A percentile compares a stretch with the other conserved stretches of the same genome.
Conservation (phyloP, 2,888 invertebrate genomes). For the Hoplodrina blanda region DNA sequence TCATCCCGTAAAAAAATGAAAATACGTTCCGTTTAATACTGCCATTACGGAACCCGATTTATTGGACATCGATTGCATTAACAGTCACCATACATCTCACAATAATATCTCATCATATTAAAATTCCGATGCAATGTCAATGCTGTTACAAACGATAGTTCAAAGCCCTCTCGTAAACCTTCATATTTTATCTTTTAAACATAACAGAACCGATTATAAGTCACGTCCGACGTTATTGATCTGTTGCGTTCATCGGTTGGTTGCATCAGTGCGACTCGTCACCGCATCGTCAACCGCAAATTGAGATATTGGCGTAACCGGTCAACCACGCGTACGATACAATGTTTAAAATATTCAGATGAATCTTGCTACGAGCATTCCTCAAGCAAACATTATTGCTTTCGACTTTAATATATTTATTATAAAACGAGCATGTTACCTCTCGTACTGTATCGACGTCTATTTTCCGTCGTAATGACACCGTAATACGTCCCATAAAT, state of each 20-base stretch:
- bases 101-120: constrained; percentile 57
- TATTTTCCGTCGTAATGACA: constrained; percentile 74
- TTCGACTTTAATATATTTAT: constrained; percentile 48
- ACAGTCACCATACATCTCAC: constrained; percentile 38
- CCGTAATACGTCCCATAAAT: constrained; percentile 76
- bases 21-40: constrained; percentile 26
- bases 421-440: constrained; percentile 36
- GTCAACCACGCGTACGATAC: constrained; percentile 52
- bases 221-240: constrained; percentile 51
- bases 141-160: constrained; percentile 49
- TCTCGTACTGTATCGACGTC: constrained; percentile 32
- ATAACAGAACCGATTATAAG: constrained; percentile 50
- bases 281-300: constrained; percentile 69
- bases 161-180: constrained; percentile 49
- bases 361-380: constrained; percentile 10
- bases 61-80: constrained; percentile 49
- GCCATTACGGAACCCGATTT: constrained; percentile 42
- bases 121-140: constrained; percentile 61
- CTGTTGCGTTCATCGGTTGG: constrained; percentile 51
- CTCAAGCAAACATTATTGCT: constrained; percentile 37
- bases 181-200: constrained; percentile 55
- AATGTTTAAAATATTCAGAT: constrained; percentile 52
- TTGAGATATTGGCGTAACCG: constrained; percentile 71
- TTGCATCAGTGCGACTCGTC: constrained; percentile 51
- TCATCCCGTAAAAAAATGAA: constrained; percentile 39